phyloP scores from a whole-genome alignment of 2,888 invertebrate species.

The Trichopria drosophilae region DNA sequence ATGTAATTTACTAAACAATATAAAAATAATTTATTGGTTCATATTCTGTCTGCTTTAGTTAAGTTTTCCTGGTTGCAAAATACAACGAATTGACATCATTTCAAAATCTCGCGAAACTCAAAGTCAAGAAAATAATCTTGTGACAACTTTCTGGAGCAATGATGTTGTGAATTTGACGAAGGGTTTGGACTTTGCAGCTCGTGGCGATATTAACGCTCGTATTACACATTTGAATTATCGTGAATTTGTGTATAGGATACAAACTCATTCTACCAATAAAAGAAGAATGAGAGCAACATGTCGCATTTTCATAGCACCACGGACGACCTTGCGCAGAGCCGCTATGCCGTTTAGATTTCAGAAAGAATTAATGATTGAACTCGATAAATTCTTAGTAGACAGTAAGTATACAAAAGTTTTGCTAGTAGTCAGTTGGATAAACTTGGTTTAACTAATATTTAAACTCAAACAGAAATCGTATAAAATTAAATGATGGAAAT shows the following conservation, averaged over 20 bases:
- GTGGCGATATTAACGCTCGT: conserved; percentile 72
- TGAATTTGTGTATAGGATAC: conserved; percentile 69
- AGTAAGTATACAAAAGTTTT: no score
- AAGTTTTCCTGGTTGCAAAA: conserved; percentile 67
- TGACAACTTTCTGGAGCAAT: conserved; percentile 78
- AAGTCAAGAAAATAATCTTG: conserved; percentile 57
- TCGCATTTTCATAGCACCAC: conserved; percentile 72
- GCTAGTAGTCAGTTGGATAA: no score
- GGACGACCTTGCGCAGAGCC: no score
- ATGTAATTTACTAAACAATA: conserved; percentile 21
- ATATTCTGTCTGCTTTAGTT: conserved; percentile 57
- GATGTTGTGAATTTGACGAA: conserved; percentile 75
- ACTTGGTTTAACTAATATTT: no score
- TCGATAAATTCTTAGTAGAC: conserved; percentile 70
- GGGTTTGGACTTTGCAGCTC: conserved; percentile 80
- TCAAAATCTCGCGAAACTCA: conserved; percentile 19
- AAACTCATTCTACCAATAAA: conserved; percentile 64
- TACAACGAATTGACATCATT: conserved; percentile 59
- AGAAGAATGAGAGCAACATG: conserved; percentile 64
- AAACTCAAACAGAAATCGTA: no score
- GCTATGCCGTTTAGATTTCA: conserved; percentile 67
- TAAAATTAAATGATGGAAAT: no score
- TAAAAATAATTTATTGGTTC: background rate
- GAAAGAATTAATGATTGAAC: conserved; percentile 68
- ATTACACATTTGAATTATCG: conserved; percentile 79